Evolutionary conservation across 2,888 invertebrate genomes (phyloP), one percentile per base, ranked within the genome.

Genomic region (Amphipoea lucens): DNA sequence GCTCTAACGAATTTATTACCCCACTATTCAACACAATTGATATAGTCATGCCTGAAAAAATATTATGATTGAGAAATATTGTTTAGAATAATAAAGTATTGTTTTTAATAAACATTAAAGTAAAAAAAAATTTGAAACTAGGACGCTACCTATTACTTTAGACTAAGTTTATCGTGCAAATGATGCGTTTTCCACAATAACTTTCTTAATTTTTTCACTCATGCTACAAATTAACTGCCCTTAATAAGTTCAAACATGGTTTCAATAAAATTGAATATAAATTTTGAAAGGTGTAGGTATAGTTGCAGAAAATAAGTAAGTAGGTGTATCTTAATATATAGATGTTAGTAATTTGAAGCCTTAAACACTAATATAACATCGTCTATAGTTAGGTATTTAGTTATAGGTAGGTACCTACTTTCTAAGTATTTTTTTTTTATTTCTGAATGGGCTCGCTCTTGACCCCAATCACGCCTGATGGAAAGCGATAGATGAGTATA

Each of bases 1-100:
- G 79, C 85, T 84, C 87, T 92, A 91, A 92, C 92, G 89, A 92
- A 93, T 94, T 94, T 94, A 94, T 94, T 92, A 90, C 89, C 89
- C 84, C 83, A 78, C 78, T 82, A 73, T 83, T 62, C 71, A 70
- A 72, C 77, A 81, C 79, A 83, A 89, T 87, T 90, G 89, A 85
- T 82, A 87, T 74, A 82, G 81, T 83, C 76, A 82, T 81, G 87
- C 90, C 70, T 79, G 75, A 82, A 81, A 74, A 82, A 81, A 79
- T 80, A 45, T 83, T 23, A 73, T 82, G 48, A 51, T 51, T 65
- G 36, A 17, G 66, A n/a, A 73, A 82, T 76, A 76, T 62, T 84
- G 68, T 78, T 78, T 65, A 11, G 40, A 70, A 54, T 65, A 20
- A 63, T 29, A 11, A n/a, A 62, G 29, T 62, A 14, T 62, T 14